Evolutionary conservation across 2,888 invertebrate genomes (phyloP), one percentile per base, ranked within the genome.

Genomic region (Bombyx huttoni): DNA sequence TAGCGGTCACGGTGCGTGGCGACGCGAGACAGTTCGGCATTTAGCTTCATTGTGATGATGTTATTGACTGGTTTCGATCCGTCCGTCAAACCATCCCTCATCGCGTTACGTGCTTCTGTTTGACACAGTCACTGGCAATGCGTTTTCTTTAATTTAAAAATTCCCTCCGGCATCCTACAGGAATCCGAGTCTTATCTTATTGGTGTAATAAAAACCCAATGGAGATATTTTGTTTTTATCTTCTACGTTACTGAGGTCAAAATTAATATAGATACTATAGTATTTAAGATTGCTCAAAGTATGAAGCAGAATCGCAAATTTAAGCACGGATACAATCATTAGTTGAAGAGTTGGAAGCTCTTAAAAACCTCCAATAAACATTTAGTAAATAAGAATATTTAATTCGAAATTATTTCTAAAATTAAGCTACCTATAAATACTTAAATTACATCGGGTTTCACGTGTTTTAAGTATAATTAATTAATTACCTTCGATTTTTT

Each of bases 21-120:
- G 67, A 67, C 67, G 75, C 81, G 82, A 81, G 85, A 82, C 86
- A 85, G 78, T 79, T 82, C 79, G 84, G 84, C 77, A 84, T 87
- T 80, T 78, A 77, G 67, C 61, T 74, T 79, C 71, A 81, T 84
- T 86, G 85, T 86, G 72, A 68, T 68, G 72, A 77, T 78, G 77
- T 78, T 83, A 81, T 84, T 79, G 81, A 78, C 73, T 76, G 73
- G 71, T 70, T 73, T 71, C 69, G 72, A 75, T 65, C 67, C 70
- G 70, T 73, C 76, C 72, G 69, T 75, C 78, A 73, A 70, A 63
- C 59, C 62, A 67, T 71, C 74, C 62, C 64, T 65, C 60, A 60
- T 60, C 62, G 60, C 54, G 61, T 64, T 73, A 78, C 78, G 75
- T 78, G 75, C 70, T 67, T 62, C 70, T 65, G 70, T 70, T 68